Percentiles rank a stretch among this genome's conserved stretches.
Conservation (phyloP, 2,797 vertebrate species). For the Cheirogaleus major region DNA sequence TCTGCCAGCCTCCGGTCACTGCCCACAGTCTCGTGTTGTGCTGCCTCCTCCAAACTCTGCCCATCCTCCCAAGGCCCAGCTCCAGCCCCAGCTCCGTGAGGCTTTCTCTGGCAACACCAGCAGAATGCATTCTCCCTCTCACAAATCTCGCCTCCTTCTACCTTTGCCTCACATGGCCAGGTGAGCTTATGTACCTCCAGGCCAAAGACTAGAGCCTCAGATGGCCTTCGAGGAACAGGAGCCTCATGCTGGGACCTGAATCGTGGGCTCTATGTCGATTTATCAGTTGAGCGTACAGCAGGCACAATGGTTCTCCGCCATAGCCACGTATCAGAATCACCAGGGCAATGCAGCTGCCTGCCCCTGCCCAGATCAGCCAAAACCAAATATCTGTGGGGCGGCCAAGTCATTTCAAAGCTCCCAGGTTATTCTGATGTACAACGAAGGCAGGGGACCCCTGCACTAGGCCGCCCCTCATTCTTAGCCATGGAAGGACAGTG, state of each 20-base stretch:
- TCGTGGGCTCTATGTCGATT: not conserved
- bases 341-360: rapidly evolving
- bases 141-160: not conserved
- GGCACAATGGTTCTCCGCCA: not conserved
- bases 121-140: not conserved
- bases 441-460: not conserved
- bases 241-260: not conserved
- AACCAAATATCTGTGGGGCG: not conserved
- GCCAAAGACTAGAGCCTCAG: not conserved
- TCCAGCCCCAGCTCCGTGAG: not conserved
- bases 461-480: rapidly evolving
- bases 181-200: not conserved
- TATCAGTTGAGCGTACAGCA: rapidly evolving
- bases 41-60: not conserved
- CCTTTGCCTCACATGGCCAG: not conserved
- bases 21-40: rapidly evolving
- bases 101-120: not conserved
- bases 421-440: not conserved
- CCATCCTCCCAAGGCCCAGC: not conserved
- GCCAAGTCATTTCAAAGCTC: not conserved
- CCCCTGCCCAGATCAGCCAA: not conserved
- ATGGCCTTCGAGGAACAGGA: not conserved
- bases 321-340: not conserved
- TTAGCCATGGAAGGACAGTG: not conserved
- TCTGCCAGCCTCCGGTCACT: not conserved